A percentile compares a stretch with the other conserved stretches of the same genome.
These are phyloP conservation scores for Armadillidium nasatum DNA, from an alignment of 1,140 invertebrate genomes.

Conservation along the genomic window DNA sequence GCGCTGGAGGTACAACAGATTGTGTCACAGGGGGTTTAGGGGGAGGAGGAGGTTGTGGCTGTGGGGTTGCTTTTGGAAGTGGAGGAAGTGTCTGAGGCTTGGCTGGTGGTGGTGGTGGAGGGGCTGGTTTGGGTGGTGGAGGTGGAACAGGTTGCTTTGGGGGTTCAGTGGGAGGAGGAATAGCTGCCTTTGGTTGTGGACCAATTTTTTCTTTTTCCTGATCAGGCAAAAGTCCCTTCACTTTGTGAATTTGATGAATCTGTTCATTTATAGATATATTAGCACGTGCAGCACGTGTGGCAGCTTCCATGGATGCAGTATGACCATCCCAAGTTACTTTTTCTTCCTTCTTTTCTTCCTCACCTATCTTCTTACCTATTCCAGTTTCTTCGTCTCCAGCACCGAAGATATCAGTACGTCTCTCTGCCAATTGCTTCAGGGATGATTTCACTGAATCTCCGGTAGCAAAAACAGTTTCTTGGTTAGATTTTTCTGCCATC, in stretches of 20 bases:
- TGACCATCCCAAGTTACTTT: slow-evolving; percentile 90
- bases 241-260: slow-evolving; percentile 92
- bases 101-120: slow-evolving; percentile 45
- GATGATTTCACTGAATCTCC: slow-evolving; percentile 81
- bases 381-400: slow-evolving; percentile 96
- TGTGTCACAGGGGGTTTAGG: slow-evolving; percentile 46
- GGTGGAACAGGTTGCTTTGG: slow-evolving; percentile 46
- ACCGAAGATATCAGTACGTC: slow-evolving; percentile 99
- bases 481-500: slow-evolving; percentile 72
- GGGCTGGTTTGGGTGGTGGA: slow-evolving; percentile 39
- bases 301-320: slow-evolving; percentile 86
- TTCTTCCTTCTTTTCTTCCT: slow-evolving; percentile 83
- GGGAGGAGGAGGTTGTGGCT: slow-evolving; percentile 46
- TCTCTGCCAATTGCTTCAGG: slow-evolving; percentile 90
- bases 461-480: slow-evolving; percentile 79
- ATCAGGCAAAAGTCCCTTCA: slow-evolving; percentile 85
- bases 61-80: slow-evolving; percentile 55
- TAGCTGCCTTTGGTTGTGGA: slow-evolving; percentile 37
- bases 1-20: slow-evolving; percentile 41
- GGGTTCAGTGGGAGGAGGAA: slow-evolving; percentile 32
- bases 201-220: slow-evolving; percentile 91
- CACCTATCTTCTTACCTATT: slow-evolving; percentile 98
- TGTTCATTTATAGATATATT: slow-evolving; percentile 95
- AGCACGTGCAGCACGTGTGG: slow-evolving; percentile 81
- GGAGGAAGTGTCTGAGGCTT: slow-evolving; percentile 50